These are phyloP conservation scores for Typhlichthys eigenmanni DNA, from an alignment of 2,797 vertebrate species.

Conservation along the genomic window DNA sequence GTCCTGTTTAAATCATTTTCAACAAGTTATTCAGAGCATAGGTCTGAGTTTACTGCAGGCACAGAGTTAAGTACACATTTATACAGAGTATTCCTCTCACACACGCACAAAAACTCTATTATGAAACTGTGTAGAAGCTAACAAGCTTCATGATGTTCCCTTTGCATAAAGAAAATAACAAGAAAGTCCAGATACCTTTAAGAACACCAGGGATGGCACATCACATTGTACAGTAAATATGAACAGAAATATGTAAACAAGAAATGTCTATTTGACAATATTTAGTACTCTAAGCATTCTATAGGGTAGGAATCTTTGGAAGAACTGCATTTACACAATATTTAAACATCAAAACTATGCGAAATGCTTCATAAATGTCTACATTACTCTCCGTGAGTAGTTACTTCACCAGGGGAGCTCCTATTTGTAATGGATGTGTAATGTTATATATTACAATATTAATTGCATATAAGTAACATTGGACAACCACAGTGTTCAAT, in stretches of 20 bases:
- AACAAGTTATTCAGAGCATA: slow-evolving; percentile 18
- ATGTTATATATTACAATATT: no score
- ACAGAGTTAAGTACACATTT: slow-evolving; percentile 2
- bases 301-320: slow-evolving; percentile 53
- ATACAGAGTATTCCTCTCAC: no score
- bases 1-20: slow-evolving; percentile 26
- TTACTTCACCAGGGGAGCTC: no score
- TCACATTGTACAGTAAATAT: slow-evolving; percentile 55
- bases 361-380: background rate
- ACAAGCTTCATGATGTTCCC: background rate
- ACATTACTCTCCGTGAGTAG: no score
- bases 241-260: slow-evolving; percentile 44
- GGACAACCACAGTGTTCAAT: no score
- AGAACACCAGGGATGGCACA: slow-evolving; percentile 58
- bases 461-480: no score
- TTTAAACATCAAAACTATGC: slow-evolving; percentile 48
- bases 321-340: slow-evolving; percentile 53
- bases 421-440: no score
- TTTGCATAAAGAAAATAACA: slow-evolving; percentile 18
- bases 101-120: no score
- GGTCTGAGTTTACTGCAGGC: slow-evolving; percentile 13
- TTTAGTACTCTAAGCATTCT: slow-evolving; percentile 44
- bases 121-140: no score
- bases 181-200: slow-evolving; percentile 41
- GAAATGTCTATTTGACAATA: slow-evolving; percentile 49